These are phyloP conservation scores for Lophius piscatorius DNA, from an alignment of 2,113 vertebrate species.

Conservation along the genomic window DNA sequence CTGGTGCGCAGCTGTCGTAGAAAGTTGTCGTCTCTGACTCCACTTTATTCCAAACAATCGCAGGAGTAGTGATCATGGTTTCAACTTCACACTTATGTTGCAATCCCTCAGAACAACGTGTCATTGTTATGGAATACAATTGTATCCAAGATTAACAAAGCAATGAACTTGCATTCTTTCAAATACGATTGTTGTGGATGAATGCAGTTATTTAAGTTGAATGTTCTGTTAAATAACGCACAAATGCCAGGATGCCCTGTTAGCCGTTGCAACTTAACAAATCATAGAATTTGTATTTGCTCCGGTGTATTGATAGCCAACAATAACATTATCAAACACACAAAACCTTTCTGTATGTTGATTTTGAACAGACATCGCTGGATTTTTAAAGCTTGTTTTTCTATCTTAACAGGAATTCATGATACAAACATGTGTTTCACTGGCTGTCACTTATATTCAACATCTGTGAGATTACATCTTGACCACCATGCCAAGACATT, in stretches of 20 bases:
- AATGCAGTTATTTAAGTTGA: background rate
- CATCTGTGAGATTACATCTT: constrained; percentile 9
- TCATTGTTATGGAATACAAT: background rate
- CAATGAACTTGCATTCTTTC: background rate
- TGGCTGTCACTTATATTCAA: constrained; percentile 13
- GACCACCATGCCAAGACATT: constrained; percentile 12
- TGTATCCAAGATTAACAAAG: background rate
- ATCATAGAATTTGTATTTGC: too few relatives aligned
- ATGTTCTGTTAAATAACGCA: background rate
- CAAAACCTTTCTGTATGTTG: background rate
- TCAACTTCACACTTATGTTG: constrained; percentile 2
- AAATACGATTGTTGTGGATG: background rate
- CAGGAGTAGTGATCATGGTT: background rate
- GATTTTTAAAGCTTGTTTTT: background rate
- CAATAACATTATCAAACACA: background rate
- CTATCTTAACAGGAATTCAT: background rate
- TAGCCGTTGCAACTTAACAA: too few relatives aligned
- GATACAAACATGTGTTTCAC: background rate
- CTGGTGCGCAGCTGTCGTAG: background rate
- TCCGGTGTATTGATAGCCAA: background rate
- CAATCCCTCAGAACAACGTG: background rate
- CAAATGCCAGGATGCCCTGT: too few relatives aligned
- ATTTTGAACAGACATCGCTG: background rate
- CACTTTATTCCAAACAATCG: background rate
- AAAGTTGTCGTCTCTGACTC: background rate